Percentiles rank a stretch among this genome's conserved stretches.
Conservation (phyloP, 2,113 vertebrate species). For the Speoplatyrhinus poulsoni region DNA sequence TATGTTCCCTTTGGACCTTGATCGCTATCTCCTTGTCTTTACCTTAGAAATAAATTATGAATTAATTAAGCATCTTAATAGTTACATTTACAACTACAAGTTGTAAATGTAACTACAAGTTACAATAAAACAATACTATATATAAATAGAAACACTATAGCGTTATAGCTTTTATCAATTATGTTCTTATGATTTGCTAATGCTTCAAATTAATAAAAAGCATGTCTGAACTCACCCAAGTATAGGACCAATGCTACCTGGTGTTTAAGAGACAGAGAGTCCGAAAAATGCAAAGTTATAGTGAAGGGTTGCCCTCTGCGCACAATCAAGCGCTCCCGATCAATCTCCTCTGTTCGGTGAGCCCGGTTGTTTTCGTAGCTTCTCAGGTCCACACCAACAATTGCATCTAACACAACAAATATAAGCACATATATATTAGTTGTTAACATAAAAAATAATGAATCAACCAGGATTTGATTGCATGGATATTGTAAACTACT, state of each 20-base stretch:
- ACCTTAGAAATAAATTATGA: slow-evolving; percentile 58
- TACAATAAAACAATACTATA: background rate
- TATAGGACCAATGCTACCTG: slow-evolving; percentile 68
- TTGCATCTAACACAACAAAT: slow-evolving; percentile 40
- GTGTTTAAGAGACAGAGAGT: slow-evolving; percentile 64
- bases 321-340: slow-evolving; percentile 71
- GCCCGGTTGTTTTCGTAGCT: slow-evolving; percentile 75
- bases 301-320: slow-evolving; percentile 82
- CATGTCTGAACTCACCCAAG: slow-evolving; percentile 64
- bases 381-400: slow-evolving; percentile 67
- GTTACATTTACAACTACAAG: background rate
- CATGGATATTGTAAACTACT: no score
- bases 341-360: slow-evolving; percentile 82
- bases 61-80: background rate
- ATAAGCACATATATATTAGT: background rate
- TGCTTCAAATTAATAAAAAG: background rate
- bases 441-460: background rate
- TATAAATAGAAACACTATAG: background rate
- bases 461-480: no score
- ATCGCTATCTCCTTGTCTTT: slow-evolving; percentile 74
- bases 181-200: background rate
- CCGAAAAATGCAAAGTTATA: slow-evolving; percentile 71
- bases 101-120: background rate
- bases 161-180: background rate
- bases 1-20: slow-evolving; percentile 45